A percentile compares a stretch with the other conserved stretches of the same genome.
Evolutionary conservation across 2,113 vertebrate species (phyloP).

Genomic region (Cyanocitta stelleri): DNA sequence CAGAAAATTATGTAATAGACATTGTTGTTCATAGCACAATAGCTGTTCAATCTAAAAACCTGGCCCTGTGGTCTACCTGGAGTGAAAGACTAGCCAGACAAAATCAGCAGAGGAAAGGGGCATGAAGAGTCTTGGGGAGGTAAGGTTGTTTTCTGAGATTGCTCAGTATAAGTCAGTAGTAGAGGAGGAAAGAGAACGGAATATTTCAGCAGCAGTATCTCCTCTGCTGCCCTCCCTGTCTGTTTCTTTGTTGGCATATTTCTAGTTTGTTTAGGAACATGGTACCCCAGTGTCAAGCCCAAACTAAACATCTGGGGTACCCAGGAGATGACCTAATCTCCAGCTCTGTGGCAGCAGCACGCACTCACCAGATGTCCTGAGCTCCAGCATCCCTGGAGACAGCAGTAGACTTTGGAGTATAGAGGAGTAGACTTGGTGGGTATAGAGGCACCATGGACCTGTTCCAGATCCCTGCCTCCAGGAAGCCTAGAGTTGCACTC

Average conservation of each 20-base stretch:
- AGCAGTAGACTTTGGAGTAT: neutral
- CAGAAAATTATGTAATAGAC: neutral
- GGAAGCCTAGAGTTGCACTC: neutral
- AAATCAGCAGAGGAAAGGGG: neutral
- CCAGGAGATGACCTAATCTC: neutral
- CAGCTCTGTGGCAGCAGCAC: neutral
- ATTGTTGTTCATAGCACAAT: neutral
- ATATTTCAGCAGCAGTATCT: neutral
- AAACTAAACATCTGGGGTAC: neutral
- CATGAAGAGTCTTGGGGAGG: neutral
- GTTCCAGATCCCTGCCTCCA: neutral
- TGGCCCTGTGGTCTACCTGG: neutral
- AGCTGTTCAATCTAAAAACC: neutral
- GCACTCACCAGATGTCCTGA: neutral
- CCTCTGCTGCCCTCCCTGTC: neutral
- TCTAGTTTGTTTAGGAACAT: neutral
- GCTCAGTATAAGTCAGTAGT: neutral
- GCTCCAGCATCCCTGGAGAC: neutral
- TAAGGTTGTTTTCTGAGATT: neutral
- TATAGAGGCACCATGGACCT: neutral
- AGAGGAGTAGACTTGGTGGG: no score
- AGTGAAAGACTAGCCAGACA: neutral
- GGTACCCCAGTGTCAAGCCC: neutral
- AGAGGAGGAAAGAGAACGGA: neutral
- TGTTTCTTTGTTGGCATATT: neutral